A percentile compares a stretch with the other conserved stretches of the same genome.
phyloP scores from a whole-genome alignment of 2,888 invertebrate species.

The Trachelus iudaicus region DNA sequence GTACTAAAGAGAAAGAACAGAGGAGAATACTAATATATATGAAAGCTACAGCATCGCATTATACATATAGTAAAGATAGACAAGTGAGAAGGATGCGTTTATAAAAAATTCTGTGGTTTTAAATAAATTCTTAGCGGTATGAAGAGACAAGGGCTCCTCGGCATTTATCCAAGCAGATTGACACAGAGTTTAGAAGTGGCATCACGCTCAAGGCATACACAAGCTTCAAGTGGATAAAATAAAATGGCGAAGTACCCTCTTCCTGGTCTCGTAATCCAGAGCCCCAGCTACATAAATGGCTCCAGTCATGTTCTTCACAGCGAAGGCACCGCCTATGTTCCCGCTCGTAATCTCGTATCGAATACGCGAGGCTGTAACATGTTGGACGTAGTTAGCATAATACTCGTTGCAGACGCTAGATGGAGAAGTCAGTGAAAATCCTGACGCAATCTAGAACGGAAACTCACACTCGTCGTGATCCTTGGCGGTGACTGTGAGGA shows the following conservation, averaged over 20 bases:
- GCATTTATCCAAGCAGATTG: not conserved
- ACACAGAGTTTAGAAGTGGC: not conserved
- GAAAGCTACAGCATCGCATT: conserved; percentile 11
- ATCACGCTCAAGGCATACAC: not conserved
- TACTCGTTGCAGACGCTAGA: conserved; percentile 8
- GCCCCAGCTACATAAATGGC: conserved; percentile 98
- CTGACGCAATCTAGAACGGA: conserved; percentile 4
- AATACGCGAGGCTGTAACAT: conserved; percentile 91
- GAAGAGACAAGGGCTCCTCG: not conserved
- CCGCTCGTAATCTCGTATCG: conserved; percentile 99
- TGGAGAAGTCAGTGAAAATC: not conserved
- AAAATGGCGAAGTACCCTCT: conserved; percentile 80
- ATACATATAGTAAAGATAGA: not conserved
- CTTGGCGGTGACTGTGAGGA: conserved; percentile 98
- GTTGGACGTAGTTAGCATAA: not conserved
- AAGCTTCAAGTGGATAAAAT: not conserved
- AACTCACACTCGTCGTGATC: conserved; percentile 96
- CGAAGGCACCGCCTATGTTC: conserved; percentile 98
- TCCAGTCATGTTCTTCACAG: conserved; percentile 98
- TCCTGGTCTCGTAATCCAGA: conserved; percentile 95
- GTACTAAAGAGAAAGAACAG: conserved; percentile 72
- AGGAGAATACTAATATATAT: not conserved
- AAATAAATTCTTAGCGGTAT: not conserved
- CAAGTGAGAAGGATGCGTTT: not conserved
- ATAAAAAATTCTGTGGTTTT: not conserved